phyloP scores from a whole-genome alignment of 2,113 vertebrate genomes.

The Gobius niger region DNA sequence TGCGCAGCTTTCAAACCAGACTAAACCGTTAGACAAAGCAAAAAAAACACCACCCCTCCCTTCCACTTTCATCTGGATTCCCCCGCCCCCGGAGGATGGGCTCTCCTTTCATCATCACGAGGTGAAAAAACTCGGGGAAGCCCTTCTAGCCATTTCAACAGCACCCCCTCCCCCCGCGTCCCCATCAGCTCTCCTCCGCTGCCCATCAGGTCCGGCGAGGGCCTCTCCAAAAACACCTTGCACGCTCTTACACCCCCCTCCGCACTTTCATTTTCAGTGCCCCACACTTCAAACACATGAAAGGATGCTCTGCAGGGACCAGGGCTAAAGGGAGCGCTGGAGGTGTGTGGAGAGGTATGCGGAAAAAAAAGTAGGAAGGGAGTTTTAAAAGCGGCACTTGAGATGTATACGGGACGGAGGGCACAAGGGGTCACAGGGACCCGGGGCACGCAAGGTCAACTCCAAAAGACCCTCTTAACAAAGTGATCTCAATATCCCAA shows the following conservation, averaged over 20 bases:
- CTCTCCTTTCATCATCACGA: slow-evolving; percentile 74
- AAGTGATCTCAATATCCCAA: slow-evolving; percentile 49
- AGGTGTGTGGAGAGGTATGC: slow-evolving; percentile 31
- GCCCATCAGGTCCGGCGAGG: slow-evolving; percentile 67
- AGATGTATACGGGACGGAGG: slow-evolving; percentile 41
- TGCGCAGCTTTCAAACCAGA: slow-evolving; percentile 28
- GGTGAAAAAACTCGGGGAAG: slow-evolving; percentile 46
- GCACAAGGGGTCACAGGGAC: slow-evolving; percentile 41
- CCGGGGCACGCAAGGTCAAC: slow-evolving; percentile 62
- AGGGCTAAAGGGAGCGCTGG: slow-evolving; percentile 69
- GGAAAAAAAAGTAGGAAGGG: slow-evolving; percentile 27
- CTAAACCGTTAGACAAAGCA: slow-evolving; percentile 58
- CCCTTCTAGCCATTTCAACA: slow-evolving; percentile 65
- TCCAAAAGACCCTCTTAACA: slow-evolving; percentile 70
- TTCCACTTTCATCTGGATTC: slow-evolving; percentile 64
- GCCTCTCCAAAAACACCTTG: slow-evolving; percentile 63
- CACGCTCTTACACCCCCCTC: slow-evolving; percentile 52
- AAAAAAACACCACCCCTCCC: slow-evolving; percentile 34
- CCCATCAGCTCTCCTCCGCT: slow-evolving; percentile 54
- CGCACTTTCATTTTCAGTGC: slow-evolving; percentile 79
- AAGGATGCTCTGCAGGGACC: slow-evolving; percentile 80
- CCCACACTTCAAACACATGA: slow-evolving; percentile 82
- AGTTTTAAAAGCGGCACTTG: slow-evolving; percentile 67
- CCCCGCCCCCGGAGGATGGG: slow-evolving; percentile 33
- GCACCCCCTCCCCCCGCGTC: slow-evolving; percentile 10